A percentile compares a stretch with the other conserved stretches of the same genome.
These are phyloP conservation scores for Rutilus rutilus DNA, from an alignment of 2,113 vertebrate species.

Conservation along the genomic window DNA sequence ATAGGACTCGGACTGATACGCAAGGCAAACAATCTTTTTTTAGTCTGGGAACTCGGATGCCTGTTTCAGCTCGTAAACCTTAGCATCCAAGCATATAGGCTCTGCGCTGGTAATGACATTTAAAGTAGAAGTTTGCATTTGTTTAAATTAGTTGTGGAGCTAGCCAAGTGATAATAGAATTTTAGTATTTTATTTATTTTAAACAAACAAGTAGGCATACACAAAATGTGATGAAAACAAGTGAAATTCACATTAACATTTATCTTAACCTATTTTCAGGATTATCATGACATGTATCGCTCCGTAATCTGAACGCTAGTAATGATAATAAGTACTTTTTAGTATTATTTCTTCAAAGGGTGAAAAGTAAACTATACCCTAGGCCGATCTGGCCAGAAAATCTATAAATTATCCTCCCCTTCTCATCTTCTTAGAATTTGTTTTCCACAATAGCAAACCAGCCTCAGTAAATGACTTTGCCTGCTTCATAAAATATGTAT, in stretches of 20 bases:
- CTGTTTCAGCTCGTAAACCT: constrained; percentile 5
- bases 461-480: constrained; percentile 71
- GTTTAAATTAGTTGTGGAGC: neutral
- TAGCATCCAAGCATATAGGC: neutral
- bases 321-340: neutral
- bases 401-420: constrained; percentile 9
- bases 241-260: neutral
- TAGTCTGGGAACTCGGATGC: neutral
- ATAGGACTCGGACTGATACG: neutral
- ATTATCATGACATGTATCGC: too few relatives aligned
- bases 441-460: constrained; percentile 69
- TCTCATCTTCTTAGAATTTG: constrained; percentile 33
- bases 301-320: neutral
- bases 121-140: constrained; percentile 6
- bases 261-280: too few relatives aligned
- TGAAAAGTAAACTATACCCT: neutral
- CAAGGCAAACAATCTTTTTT: neutral
- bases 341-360: neutral
- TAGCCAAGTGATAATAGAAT: neutral
- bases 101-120: neutral
- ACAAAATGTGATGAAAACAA: neutral
- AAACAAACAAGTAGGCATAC: neutral
- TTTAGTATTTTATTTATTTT: neutral
- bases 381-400: constrained; percentile 20
- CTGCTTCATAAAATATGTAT: constrained; percentile 78